Evolutionary conservation across 2,797 vertebrate genomes (phyloP).

Genomic region (Bradypodion pumilum): DNA sequence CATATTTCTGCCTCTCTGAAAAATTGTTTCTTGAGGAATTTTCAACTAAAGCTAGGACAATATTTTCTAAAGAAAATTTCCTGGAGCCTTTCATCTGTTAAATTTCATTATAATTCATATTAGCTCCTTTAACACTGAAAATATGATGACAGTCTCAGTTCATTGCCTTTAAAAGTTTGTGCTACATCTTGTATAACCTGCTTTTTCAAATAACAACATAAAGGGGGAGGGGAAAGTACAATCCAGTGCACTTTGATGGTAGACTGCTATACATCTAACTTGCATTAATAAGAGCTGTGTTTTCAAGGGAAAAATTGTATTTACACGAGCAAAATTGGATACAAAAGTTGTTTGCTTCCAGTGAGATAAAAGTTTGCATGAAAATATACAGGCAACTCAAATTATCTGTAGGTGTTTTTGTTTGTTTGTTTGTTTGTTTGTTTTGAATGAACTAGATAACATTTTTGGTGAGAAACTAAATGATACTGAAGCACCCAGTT

Average conservation of each 20-base stretch:
- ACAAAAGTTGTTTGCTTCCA: slow-evolving; percentile 9
- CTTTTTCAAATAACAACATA: slow-evolving; percentile 8
- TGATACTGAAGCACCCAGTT: not conserved
- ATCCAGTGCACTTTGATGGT: not conserved
- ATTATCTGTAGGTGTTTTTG: not conserved
- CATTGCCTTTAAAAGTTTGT: slow-evolving; percentile 41
- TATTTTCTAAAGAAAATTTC: slow-evolving; percentile 65
- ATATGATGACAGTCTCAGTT: slow-evolving; percentile 46
- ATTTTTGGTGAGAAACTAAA: not conserved
- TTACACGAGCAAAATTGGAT: not conserved
- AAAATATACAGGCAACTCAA: slow-evolving; percentile 15
- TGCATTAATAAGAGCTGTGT: slow-evolving; percentile 2
- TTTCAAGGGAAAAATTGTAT: not conserved
- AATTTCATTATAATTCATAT: slow-evolving; percentile 67
- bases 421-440: not conserved
- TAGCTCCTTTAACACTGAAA: slow-evolving; percentile 52
- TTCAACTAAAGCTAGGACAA: slow-evolving; percentile 53
- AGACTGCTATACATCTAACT: not conserved
- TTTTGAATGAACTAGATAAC: not conserved
- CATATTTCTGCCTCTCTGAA: slow-evolving; percentile 65
- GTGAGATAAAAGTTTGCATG: not conserved
- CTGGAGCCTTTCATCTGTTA: slow-evolving; percentile 65
- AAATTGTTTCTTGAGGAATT: slow-evolving; percentile 61
- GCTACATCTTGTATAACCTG: not conserved
- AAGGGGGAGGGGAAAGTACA: not conserved